Base-by-base conservation (phyloP, 2,797 vertebrate genomes). In the Semotilus atromaculatus region DNA sequence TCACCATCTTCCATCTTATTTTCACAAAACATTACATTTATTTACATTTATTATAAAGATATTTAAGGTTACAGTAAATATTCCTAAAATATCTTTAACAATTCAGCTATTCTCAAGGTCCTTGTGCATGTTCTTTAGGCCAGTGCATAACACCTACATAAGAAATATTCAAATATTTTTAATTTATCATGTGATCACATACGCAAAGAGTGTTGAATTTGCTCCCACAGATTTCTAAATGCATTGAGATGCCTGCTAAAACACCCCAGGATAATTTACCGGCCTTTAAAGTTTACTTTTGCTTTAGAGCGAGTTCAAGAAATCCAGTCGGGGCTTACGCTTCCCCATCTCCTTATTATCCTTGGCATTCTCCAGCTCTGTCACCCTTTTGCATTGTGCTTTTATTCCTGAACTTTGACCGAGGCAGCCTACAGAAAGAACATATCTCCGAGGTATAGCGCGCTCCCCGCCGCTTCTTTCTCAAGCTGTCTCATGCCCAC, bases 401-500 rank as follows among this genome's bases (percentile, higher is more conserved):
- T 70, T 83, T 67, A 73, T 83, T 51, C 66, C 70, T 48, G 78
- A 84, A 55, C 71, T 74, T 85, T 51, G 81, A 86, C 76, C 38
- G n/a, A 77, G 71, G 73, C 82, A 85, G 36, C 80, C 73, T 82
- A 85, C 40, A 82, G 70, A 81, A 80, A 73, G 71, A 75, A 73
- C 40, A 87, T 64, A 68, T 53, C 71, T 84, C 79, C 48, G 62
- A 74, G 81, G 83, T 84, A 79, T 73, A 82, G 68, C 45, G 26
- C 67, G 64, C 72, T 82, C 34, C 43, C 64, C 43, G 40, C 55
- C 36, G 71, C 73, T 86, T 74, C 51, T 64, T 80, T 38, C 60
- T 83, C 85, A 73, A 85, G 82, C 86, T 80, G 74, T 73, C 62
- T 88, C 78, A 53, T 43, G 82, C 40, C 75, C 77, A 19, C 62